Conservation (phyloP, 2,888 invertebrate species). For the Rotaria sp. region DNA sequence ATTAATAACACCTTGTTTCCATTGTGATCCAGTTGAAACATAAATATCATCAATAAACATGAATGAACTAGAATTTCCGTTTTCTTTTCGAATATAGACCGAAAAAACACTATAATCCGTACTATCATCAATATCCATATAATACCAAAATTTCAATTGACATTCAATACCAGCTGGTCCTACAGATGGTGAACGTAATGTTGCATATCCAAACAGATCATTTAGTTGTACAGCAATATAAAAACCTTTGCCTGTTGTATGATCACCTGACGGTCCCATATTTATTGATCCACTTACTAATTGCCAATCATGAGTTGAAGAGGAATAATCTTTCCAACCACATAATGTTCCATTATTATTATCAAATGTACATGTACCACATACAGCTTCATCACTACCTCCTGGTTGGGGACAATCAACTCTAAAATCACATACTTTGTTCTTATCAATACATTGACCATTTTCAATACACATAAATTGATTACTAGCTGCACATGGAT, state of each 20-base stretch:
- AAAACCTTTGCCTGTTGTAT: conserved; percentile 36
- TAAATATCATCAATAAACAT: not conserved
- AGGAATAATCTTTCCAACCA: conserved; percentile 30
- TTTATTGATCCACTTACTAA: conserved; percentile 11
- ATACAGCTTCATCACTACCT: conserved; percentile 40
- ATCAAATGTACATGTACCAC: conserved; percentile 48
- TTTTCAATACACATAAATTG: conserved; percentile 33
- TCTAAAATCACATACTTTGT: conserved; percentile 43
- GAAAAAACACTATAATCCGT: not conserved
- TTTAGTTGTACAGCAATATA: not conserved
- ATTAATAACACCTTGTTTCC: not conserved
- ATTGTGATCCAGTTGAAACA: not conserved
- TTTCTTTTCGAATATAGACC: not conserved
- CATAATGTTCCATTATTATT: conserved; percentile 31
- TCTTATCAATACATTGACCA: conserved; percentile 29
- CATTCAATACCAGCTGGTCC: conserved; percentile 14
- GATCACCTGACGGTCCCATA: conserved; percentile 36
- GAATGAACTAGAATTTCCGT: not conserved
- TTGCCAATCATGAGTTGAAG: not conserved
- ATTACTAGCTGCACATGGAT: not conserved
- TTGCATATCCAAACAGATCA: not conserved
- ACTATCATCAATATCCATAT: not conserved
- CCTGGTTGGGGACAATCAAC: conserved; percentile 43
- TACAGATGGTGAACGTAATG: not conserved
- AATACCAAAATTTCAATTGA: conserved; percentile 40